These are phyloP conservation scores for Diplazon laetatorius DNA, from an alignment of 2,888 invertebrate genomes.

Conservation along the genomic window DNA sequence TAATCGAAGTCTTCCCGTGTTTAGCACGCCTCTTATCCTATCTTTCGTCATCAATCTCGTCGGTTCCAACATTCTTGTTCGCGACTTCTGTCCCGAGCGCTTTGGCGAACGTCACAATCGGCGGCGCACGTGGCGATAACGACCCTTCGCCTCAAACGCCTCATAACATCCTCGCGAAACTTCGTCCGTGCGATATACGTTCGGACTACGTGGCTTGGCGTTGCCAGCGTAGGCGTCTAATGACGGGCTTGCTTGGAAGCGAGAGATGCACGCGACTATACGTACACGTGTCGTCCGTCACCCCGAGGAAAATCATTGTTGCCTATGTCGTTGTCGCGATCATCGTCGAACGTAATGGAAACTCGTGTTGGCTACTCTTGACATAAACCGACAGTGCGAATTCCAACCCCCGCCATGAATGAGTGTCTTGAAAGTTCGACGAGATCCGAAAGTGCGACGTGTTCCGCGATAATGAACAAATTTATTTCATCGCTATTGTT, in stretches of 20 bases:
- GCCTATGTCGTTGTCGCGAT: constrained; percentile 48
- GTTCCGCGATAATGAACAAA: constrained; percentile 21
- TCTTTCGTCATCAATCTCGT: constrained; percentile 61
- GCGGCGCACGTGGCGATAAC: constrained; percentile 48
- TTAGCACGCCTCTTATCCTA: constrained; percentile 55
- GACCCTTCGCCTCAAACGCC: constrained; percentile 42
- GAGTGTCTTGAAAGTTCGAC: constrained; percentile 37
- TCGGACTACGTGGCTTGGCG: constrained; percentile 38
- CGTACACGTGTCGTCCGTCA: constrained; percentile 67
- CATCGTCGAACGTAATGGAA: constrained; percentile 61
- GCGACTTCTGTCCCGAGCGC: constrained; percentile 37
- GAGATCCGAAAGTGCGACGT: constrained; percentile 32
- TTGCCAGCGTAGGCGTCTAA: constrained; percentile 77
- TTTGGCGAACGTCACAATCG: constrained; percentile 16
- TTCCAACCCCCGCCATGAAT: constrained; percentile 58
- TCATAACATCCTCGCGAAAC: constrained; percentile 33
- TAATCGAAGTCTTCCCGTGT: constrained; percentile 62
- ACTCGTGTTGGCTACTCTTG: constrained; percentile 48
- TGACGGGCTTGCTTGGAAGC: constrained; percentile 73
- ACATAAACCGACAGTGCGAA: constrained; percentile 61
- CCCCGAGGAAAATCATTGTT: constrained; percentile 63
- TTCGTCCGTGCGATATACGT: background rate
- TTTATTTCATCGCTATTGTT: constrained; percentile 2
- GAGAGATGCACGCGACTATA: constrained; percentile 66
- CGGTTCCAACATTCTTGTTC: constrained; percentile 48